These are phyloP conservation scores for Holacanthella duospinosa DNA, from an alignment of 2,888 invertebrate genomes.

Conservation along the genomic window DNA sequence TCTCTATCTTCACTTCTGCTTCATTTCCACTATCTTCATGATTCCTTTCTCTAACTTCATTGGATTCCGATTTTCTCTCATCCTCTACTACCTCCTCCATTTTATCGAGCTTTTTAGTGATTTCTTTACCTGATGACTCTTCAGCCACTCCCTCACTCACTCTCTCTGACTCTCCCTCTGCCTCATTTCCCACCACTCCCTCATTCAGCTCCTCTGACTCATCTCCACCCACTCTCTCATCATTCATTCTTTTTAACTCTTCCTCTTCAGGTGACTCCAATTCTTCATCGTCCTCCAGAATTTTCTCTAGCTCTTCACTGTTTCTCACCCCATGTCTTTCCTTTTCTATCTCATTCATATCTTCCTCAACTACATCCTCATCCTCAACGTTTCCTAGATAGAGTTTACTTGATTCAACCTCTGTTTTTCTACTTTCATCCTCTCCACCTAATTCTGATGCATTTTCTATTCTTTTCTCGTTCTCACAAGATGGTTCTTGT, in stretches of 20 bases:
- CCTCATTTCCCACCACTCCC: neutral
- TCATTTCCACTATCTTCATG: too few relatives aligned
- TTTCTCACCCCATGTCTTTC: neutral
- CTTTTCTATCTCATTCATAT: neutral
- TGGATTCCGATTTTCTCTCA: neutral
- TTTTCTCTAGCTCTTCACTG: neutral
- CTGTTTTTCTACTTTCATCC: slow-evolving; percentile 25
- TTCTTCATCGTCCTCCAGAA: slow-evolving; percentile 3
- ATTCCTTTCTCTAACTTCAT: too few relatives aligned
- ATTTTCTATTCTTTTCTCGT: slow-evolving; percentile 9
- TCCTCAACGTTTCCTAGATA: too few relatives aligned
- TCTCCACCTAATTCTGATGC: slow-evolving; percentile 10
- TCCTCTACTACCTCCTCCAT: slow-evolving; percentile 1
- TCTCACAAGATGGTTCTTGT: too few relatives aligned
- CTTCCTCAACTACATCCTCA: neutral
- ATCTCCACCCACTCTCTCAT: slow-evolving; percentile 1
- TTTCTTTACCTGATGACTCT: too few relatives aligned
- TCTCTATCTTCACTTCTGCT: too few relatives aligned
- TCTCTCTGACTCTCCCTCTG: too few relatives aligned
- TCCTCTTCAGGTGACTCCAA: neutral
- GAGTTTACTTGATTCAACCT: slow-evolving; percentile 32
- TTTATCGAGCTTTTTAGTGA: too few relatives aligned
- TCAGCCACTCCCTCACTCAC: too few relatives aligned
- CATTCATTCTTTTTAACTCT: slow-evolving; percentile 10
- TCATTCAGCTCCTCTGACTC: slow-evolving; percentile 6